phyloP scores from a whole-genome alignment of 2,888 invertebrate species.

The Ophion ventricosus region DNA sequence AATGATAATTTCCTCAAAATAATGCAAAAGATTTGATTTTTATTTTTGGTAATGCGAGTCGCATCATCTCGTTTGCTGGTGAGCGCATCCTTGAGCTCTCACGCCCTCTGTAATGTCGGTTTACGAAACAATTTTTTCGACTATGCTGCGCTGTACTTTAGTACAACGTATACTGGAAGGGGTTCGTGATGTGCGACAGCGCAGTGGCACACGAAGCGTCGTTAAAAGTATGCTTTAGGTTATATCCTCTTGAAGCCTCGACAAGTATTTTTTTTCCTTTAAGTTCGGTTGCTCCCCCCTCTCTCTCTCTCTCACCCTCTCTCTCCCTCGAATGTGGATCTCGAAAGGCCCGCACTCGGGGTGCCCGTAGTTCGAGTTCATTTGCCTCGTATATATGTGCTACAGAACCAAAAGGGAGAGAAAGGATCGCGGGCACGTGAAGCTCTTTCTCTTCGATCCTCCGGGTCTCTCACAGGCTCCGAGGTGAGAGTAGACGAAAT shows the following conservation, averaged over 20 bases:
- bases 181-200: slow-evolving; percentile 28
- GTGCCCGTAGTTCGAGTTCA: slow-evolving; percentile 48
- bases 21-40: background rate
- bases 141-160: slow-evolving; percentile 47
- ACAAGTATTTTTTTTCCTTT: slow-evolving; percentile 39
- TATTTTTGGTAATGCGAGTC: slow-evolving; percentile 7
- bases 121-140: slow-evolving; percentile 25
- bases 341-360: slow-evolving; percentile 52
- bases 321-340: slow-evolving; percentile 26
- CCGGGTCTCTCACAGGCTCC: slow-evolving; percentile 28
- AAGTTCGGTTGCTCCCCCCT: background rate
- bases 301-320: too few relatives aligned
- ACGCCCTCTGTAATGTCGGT: slow-evolving; percentile 30
- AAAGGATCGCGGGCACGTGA: slow-evolving; percentile 34
- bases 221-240: slow-evolving; percentile 61
- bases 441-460: slow-evolving; percentile 54
- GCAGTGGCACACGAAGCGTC: slow-evolving; percentile 48
- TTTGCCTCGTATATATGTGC: slow-evolving; percentile 39
- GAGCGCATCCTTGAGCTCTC: slow-evolving; percentile 40
- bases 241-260: slow-evolving; percentile 60
- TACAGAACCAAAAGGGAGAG: slow-evolving; percentile 29
- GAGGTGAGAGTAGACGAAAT: slow-evolving; percentile 60
- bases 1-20: background rate
- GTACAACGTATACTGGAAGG: slow-evolving; percentile 24
- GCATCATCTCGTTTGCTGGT: background rate